Evolutionary conservation across 2,113 vertebrate species (phyloP).

Genomic region (Orientallactaga bullata): DNA sequence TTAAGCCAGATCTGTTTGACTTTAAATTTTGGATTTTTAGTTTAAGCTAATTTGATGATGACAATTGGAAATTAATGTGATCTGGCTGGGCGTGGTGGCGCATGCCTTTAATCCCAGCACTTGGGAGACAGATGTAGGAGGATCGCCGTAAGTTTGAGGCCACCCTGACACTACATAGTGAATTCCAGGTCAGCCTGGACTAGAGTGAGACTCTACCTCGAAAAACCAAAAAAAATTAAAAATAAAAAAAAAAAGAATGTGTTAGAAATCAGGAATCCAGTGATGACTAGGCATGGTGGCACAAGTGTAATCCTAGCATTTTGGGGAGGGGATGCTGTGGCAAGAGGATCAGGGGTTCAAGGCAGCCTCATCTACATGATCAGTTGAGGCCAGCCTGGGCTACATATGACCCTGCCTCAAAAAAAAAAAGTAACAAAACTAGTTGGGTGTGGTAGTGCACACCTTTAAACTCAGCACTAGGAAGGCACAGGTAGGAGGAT

Average conservation of each 20-base stretch:
- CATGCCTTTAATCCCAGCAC: too few species aligned
- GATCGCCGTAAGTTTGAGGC: too few species aligned
- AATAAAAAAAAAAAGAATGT: too few species aligned
- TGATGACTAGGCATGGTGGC: background rate
- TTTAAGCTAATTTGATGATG: conserved; percentile 23
- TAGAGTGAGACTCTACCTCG: too few species aligned
- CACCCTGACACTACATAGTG: too few species aligned
- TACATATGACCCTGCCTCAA: background rate
- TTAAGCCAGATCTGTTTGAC: background rate
- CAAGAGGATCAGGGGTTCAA: background rate
- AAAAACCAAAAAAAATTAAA: too few species aligned
- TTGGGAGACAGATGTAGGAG: too few species aligned
- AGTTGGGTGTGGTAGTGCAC: too few species aligned
- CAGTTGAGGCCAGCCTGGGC: background rate
- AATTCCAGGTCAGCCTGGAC: too few species aligned
- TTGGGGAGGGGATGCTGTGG: background rate
- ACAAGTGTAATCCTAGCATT: background rate
- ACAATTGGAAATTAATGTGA: background rate
- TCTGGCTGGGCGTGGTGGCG: too few species aligned
- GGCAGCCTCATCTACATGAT: background rate
- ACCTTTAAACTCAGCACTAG: too few species aligned
- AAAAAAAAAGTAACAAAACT: background rate
- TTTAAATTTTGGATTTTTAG: conserved; percentile 24
- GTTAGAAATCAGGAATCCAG: background rate
- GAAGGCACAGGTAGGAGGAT: too few species aligned